Conservation (phyloP, 2,888 invertebrate species). For the Platynereis dumerilii region DNA sequence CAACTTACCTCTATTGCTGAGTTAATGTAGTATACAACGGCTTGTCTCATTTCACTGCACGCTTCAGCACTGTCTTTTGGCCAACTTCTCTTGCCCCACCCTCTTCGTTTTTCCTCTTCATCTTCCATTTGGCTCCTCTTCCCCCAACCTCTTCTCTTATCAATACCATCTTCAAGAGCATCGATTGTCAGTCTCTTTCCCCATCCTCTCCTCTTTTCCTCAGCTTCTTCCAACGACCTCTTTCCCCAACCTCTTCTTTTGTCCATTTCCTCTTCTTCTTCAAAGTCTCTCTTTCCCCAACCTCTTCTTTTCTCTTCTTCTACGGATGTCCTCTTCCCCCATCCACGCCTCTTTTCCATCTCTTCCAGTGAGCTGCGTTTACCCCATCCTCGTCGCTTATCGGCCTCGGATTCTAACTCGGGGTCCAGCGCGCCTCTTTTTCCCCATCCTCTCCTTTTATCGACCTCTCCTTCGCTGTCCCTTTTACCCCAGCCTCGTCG, state of each 20-base stretch:
- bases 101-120: constrained; percentile 9
- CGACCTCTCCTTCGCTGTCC: not conserved
- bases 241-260: constrained; percentile 25
- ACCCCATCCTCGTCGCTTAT: constrained; percentile 30
- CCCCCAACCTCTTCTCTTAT: constrained; percentile 32
- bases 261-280: constrained; percentile 6
- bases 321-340: constrained; percentile 12
- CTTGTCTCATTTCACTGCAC: constrained; percentile 12
- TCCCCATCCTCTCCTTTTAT: constrained; percentile 21
- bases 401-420: constrained; percentile 9
- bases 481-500: constrained; percentile 31
- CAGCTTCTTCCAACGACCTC: constrained; percentile 8
- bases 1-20: constrained; percentile 24
- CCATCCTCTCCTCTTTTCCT: constrained; percentile 18
- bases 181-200: constrained; percentile 12
- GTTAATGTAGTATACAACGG: constrained; percentile 18
- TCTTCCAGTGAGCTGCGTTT: constrained; percentile 11
- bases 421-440: constrained; percentile 3
- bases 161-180: constrained; percentile 19
- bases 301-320: constrained; percentile 24
- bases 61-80: not conserved
- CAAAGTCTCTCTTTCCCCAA: constrained; percentile 16
- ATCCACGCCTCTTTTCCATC: constrained; percentile 21
- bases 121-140: constrained; percentile 18
- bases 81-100: constrained; percentile 24